Evolutionary conservation across 2,797 vertebrate species (phyloP).

Genomic region (Chaenodraco wilsoni): DNA sequence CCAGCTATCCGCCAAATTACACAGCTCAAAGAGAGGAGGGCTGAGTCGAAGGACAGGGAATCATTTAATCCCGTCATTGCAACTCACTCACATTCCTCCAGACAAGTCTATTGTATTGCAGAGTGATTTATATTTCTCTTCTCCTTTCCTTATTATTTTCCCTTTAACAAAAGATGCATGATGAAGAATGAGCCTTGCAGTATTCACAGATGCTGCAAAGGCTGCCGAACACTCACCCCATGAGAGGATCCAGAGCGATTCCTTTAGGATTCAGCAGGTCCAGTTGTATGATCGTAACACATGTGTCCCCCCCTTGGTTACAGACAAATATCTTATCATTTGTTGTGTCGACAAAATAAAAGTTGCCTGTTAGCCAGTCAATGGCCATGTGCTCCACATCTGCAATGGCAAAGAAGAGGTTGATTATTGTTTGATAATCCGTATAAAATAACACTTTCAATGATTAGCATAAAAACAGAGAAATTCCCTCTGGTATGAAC

Average conservation of each 20-base stretch:
- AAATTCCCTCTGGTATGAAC: too few relatives aligned
- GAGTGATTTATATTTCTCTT: slow-evolving; percentile 28
- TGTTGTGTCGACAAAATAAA: slow-evolving; percentile 92
- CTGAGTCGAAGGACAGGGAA: slow-evolving; percentile 54
- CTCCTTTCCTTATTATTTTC: slow-evolving; percentile 17
- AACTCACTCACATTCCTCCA: slow-evolving; percentile 49
- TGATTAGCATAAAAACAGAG: neutral
- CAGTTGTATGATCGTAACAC: slow-evolving; percentile 91
- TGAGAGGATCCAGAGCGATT: slow-evolving; percentile 91
- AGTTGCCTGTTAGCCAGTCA: slow-evolving; percentile 95
- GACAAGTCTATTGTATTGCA: slow-evolving; percentile 59
- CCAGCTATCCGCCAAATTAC: slow-evolving; percentile 68
- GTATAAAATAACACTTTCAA: neutral
- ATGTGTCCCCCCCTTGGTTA: slow-evolving; percentile 86
- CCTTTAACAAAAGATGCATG: slow-evolving; percentile 39
- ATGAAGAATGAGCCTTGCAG: slow-evolving; percentile 53
- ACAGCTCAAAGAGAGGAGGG: slow-evolving; percentile 59
- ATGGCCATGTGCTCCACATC: slow-evolving; percentile 93
- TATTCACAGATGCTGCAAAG: slow-evolving; percentile 21
- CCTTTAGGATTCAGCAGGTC: slow-evolving; percentile 93
- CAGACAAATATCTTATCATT: slow-evolving; percentile 92
- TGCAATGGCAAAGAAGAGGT: slow-evolving; percentile 56
- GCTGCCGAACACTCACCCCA: slow-evolving; percentile 87
- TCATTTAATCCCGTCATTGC: slow-evolving; percentile 66
- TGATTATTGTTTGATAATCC: neutral